Percentiles rank a stretch among this genome's conserved stretches.
phyloP scores from a whole-genome alignment of 1,140 invertebrate species.

The Chymomyza costata region DNA sequence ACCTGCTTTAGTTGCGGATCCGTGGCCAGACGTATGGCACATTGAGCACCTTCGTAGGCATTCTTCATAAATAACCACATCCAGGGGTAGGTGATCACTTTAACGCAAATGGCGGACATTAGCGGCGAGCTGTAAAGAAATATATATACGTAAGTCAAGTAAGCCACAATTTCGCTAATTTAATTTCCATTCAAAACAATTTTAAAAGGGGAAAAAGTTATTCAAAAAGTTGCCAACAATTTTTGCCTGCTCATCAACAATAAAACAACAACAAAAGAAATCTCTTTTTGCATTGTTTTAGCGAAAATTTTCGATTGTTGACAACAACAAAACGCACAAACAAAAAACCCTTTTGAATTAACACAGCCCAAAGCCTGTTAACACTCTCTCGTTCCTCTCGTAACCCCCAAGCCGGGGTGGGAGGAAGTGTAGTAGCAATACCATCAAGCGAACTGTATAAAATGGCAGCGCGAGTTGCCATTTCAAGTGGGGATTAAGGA shows the following conservation, averaged over 20 bases:
- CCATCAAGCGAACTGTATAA: slow-evolving; percentile 29
- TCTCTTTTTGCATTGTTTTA: slow-evolving; percentile 45
- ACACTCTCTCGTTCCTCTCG: slow-evolving; percentile 31
- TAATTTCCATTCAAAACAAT: slow-evolving; percentile 40
- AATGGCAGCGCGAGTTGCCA: slow-evolving; percentile 16
- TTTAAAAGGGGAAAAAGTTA: slow-evolving; percentile 3
- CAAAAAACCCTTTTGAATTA: too few relatives aligned
- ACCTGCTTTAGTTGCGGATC: slow-evolving; percentile 78
- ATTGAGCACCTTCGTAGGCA: slow-evolving; percentile 81
- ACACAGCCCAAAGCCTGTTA: too few relatives aligned
- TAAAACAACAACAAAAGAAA: slow-evolving; percentile 3
- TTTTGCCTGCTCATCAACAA: slow-evolving; percentile 14
- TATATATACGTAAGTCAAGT: neutral
- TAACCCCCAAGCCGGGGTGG: slow-evolving; percentile 24
- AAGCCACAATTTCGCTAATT: slow-evolving; percentile 49
- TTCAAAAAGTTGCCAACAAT: slow-evolving; percentile 10
- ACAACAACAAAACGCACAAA: slow-evolving; percentile 19
- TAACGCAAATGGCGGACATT: slow-evolving; percentile 75
- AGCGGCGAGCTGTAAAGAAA: slow-evolving; percentile 73
- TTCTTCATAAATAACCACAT: slow-evolving; percentile 83
- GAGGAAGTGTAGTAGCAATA: too few relatives aligned
- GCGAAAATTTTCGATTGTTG: slow-evolving; percentile 53
- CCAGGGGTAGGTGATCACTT: slow-evolving; percentile 79
- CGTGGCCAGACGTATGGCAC: slow-evolving; percentile 80
- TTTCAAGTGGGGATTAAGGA: slow-evolving; percentile 48